A percentile compares a stretch with the other conserved stretches of the same genome.
Conservation (phyloP, 1,140 invertebrate species). For the Drosophila willistoni region DNA sequence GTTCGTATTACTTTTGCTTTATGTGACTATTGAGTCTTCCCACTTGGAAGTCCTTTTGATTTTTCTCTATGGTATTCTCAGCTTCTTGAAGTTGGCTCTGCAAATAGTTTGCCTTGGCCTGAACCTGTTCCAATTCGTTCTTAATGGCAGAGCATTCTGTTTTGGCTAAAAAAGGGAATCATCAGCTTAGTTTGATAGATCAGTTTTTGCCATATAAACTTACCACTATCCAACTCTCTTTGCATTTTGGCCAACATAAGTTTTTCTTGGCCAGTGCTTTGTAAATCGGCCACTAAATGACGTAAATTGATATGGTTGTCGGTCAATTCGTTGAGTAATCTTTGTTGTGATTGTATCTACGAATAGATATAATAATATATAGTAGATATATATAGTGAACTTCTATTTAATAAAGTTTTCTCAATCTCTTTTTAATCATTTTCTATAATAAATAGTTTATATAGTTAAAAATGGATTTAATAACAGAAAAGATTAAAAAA, state of each 20-base stretch:
- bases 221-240: slow-evolving; percentile 72
- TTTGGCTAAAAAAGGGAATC: slow-evolving; percentile 50
- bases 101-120: slow-evolving; percentile 37
- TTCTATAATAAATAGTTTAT: too few species aligned
- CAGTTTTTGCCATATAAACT: background rate
- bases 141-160: slow-evolving; percentile 58
- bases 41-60: slow-evolving; percentile 65
- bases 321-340: slow-evolving; percentile 74
- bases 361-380: too few species aligned
- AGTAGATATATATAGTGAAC: too few species aligned
- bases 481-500: too few species aligned
- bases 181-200: background rate
- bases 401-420: too few species aligned
- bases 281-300: slow-evolving; percentile 80
- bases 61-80: slow-evolving; percentile 45
- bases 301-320: slow-evolving; percentile 80
- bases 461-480: too few species aligned
- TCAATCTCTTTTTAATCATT: too few species aligned
- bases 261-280: slow-evolving; percentile 75
- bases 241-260: slow-evolving; percentile 74
- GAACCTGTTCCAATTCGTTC: slow-evolving; percentile 55
- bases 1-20: slow-evolving; percentile 63
- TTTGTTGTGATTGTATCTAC: slow-evolving; percentile 76
- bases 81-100: background rate
- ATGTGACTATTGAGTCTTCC: slow-evolving; percentile 60